A percentile compares a stretch with the other conserved stretches of the same genome.
Conservation (phyloP, 2,797 vertebrate species). For the Eospalax fontanierii region DNA sequence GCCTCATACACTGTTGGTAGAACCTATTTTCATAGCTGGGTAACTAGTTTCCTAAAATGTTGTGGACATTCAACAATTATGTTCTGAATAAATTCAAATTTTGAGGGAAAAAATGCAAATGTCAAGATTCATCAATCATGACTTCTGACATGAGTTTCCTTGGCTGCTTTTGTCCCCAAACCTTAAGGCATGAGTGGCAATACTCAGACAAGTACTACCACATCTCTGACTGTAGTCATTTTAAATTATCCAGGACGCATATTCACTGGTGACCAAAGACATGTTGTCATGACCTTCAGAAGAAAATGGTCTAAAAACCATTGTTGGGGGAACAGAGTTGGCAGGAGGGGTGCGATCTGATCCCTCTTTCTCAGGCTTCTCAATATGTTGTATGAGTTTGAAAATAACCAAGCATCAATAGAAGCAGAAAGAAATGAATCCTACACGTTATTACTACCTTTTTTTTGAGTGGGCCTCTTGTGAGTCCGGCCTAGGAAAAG, state of each 20-base stretch:
- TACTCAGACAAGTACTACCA: background rate
- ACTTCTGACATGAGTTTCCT: background rate
- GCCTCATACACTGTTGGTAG: background rate
- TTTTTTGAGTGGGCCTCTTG: background rate
- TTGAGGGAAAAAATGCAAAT: conserved; percentile 12
- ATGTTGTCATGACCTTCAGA: background rate
- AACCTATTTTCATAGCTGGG: background rate
- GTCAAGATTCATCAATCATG: background rate
- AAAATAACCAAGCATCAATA: conserved; percentile 46
- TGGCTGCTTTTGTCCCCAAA: background rate
- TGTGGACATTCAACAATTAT: background rate
- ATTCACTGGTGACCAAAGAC: background rate
- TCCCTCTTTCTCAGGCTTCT: background rate
- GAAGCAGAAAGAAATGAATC: background rate
- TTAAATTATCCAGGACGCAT: background rate
- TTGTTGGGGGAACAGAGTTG: background rate
- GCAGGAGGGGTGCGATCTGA: background rate
- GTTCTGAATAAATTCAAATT: conserved; percentile 33
- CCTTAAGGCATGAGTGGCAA: background rate
- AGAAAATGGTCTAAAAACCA: background rate
- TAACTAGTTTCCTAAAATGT: background rate
- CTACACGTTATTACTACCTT: background rate
- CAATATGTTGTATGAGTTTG: background rate
- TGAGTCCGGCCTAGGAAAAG: background rate
- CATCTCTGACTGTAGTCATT: background rate